These are phyloP conservation scores for Telmatherina bonti DNA, from an alignment of 2,797 vertebrate species.

Conservation along the genomic window DNA sequence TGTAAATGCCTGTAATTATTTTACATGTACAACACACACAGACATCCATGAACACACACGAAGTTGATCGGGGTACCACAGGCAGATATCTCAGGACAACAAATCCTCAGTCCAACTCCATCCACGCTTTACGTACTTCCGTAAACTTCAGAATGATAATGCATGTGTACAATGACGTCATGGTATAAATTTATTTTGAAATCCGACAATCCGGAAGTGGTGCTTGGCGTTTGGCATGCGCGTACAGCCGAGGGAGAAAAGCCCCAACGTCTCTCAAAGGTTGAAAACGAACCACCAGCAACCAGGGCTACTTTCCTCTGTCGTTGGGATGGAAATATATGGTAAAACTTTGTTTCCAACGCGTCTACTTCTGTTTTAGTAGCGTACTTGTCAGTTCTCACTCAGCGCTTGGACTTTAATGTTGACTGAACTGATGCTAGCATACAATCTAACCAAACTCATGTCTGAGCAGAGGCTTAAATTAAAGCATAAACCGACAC, in stretches of 20 bases:
- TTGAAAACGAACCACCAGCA: conserved; percentile 61
- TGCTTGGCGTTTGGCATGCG: conserved; percentile 52
- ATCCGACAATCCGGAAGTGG: conserved; percentile 44
- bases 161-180: conserved; percentile 30
- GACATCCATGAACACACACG: too few species aligned
- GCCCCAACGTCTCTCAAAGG: conserved; percentile 32
- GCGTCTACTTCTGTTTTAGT: fast-evolving
- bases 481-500: not conserved
- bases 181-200: conserved; percentile 62
- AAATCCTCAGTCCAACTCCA: too few species aligned
- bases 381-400: not conserved
- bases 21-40: too few species aligned
- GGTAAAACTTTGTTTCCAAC: conserved; percentile 48
- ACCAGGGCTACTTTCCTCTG: conserved; percentile 17
- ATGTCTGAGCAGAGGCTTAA: conserved; percentile 13
- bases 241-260: conserved; percentile 41
- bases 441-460: conserved; percentile 12
- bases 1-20: too few species aligned
- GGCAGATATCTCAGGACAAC: too few species aligned
- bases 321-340: conserved; percentile 76
- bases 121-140: too few species aligned
- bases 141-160: too few species aligned
- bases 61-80: too few species aligned
- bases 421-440: conserved; percentile 24
- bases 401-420: not conserved